Percentiles rank a stretch among this genome's conserved stretches.
phyloP scores from a whole-genome alignment of 1,140 invertebrate genomes.

The Euglossa dilemma region DNA sequence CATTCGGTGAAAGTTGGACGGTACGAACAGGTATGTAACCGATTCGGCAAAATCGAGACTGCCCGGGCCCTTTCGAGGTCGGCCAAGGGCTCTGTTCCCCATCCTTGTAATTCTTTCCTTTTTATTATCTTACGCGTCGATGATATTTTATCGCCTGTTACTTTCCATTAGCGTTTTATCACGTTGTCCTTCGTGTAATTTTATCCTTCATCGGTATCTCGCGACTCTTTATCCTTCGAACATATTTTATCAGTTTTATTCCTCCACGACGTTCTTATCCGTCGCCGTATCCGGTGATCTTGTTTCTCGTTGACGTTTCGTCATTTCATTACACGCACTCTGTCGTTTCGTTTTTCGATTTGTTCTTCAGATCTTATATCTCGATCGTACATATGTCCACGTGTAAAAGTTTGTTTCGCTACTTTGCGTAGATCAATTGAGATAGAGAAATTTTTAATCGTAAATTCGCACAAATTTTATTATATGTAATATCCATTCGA shows the following conservation, averaged over 20 bases:
- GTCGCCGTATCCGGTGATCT: neutral
- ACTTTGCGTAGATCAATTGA: no score
- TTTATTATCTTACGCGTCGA: neutral
- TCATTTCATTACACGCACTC: neutral
- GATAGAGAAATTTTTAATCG: no score
- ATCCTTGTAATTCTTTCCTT: neutral
- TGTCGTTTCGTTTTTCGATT: neutral
- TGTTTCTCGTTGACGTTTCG: neutral
- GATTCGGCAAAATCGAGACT: neutral
- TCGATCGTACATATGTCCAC: no score
- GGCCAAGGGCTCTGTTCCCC: neutral
- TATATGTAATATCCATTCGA: no score
- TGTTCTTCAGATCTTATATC: neutral
- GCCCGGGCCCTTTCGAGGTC: neutral
- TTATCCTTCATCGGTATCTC: no score
- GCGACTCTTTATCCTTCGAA: neutral
- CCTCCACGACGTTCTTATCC: neutral
- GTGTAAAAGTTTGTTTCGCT: no score
- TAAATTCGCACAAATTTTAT: no score
- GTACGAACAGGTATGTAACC: slow-evolving; percentile 27
- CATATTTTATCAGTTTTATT: neutral
- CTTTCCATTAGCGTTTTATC: neutral
- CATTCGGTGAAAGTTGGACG: slow-evolving; percentile 63
- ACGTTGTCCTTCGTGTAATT: neutral
- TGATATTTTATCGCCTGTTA: neutral